phyloP scores from a whole-genome alignment of 2,888 invertebrate species.

The Thera obeliscata region DNA sequence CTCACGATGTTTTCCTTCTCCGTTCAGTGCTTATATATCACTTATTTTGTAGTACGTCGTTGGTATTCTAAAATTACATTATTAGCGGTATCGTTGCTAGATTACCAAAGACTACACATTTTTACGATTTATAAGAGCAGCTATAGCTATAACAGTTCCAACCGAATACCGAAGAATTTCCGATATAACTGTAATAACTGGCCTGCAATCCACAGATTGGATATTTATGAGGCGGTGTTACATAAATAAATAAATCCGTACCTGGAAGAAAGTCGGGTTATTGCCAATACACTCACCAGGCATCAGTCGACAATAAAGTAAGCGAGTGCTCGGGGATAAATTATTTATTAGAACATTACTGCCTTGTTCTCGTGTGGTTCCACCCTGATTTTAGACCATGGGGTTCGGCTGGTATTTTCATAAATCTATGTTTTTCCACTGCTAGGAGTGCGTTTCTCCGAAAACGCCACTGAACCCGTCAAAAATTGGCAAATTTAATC shows the following conservation, averaged over 20 bases:
- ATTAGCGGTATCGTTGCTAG: too few species aligned
- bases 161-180: background rate
- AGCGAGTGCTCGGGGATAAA: slow-evolving; percentile 34
- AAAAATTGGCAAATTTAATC: too few species aligned
- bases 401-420: background rate
- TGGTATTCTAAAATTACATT: too few species aligned
- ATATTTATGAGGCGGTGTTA: slow-evolving; percentile 67
- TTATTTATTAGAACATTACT: slow-evolving; percentile 34
- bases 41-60: too few species aligned
- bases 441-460: too few species aligned
- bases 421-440: background rate
- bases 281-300: slow-evolving; percentile 48
- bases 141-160: background rate
- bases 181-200: slow-evolving; percentile 24
- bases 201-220: slow-evolving; percentile 67
- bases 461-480: too few species aligned
- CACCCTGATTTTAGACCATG: background rate
- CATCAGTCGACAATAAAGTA: slow-evolving; percentile 39
- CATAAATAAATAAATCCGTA: slow-evolving; percentile 74
- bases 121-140: too few species aligned
- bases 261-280: slow-evolving; percentile 41
- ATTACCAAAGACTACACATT: too few species aligned
- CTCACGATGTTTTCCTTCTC: too few species aligned
- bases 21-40: too few species aligned
- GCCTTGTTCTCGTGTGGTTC: slow-evolving; percentile 6